Evolutionary conservation across 2,797 vertebrate genomes (phyloP).

Genomic region (Amniataba percoides): DNA sequence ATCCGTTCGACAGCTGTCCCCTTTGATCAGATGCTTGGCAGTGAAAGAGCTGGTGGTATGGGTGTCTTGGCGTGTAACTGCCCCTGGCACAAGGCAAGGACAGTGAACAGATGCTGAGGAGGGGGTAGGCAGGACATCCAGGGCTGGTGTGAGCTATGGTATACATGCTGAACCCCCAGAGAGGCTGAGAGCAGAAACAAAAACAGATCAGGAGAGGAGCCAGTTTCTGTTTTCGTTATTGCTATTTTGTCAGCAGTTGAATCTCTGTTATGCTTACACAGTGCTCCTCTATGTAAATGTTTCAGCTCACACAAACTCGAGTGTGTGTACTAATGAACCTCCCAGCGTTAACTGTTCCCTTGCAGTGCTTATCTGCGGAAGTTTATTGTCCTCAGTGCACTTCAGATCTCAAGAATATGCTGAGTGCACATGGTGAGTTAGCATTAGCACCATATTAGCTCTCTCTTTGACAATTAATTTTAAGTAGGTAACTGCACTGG

Average conservation of each 20-base stretch:
- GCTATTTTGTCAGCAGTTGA: slow-evolving; percentile 54
- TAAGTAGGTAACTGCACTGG: slow-evolving; percentile 48
- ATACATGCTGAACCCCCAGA: slow-evolving; percentile 38
- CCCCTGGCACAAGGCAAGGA: slow-evolving; percentile 62
- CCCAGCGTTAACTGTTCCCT: slow-evolving; percentile 58
- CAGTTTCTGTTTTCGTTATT: slow-evolving; percentile 47
- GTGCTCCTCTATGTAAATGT: slow-evolving; percentile 52
- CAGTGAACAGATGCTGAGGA: slow-evolving; percentile 75
- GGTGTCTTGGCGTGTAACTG: slow-evolving; percentile 56
- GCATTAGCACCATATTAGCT: slow-evolving; percentile 60
- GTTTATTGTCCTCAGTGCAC: slow-evolving; percentile 65
- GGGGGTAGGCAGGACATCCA: slow-evolving; percentile 30
- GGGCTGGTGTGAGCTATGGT: slow-evolving; percentile 36
- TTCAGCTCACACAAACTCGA: slow-evolving; percentile 45
- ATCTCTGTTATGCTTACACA: slow-evolving; percentile 67
- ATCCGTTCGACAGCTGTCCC: slow-evolving; percentile 71
- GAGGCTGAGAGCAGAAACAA: slow-evolving; percentile 33
- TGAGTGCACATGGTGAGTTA: slow-evolving; percentile 60
- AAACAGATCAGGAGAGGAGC: slow-evolving; percentile 29
- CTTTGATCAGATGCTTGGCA: slow-evolving; percentile 79
- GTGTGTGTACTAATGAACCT: slow-evolving; percentile 59
- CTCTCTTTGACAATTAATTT: slow-evolving; percentile 63
- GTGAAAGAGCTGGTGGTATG: slow-evolving; percentile 38
- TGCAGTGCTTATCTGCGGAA: slow-evolving; percentile 54
- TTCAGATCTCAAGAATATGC: slow-evolving; percentile 65